Evolutionary conservation across 1,140 invertebrate species (phyloP).

Genomic region (Ptiloglossa arizonensis): DNA sequence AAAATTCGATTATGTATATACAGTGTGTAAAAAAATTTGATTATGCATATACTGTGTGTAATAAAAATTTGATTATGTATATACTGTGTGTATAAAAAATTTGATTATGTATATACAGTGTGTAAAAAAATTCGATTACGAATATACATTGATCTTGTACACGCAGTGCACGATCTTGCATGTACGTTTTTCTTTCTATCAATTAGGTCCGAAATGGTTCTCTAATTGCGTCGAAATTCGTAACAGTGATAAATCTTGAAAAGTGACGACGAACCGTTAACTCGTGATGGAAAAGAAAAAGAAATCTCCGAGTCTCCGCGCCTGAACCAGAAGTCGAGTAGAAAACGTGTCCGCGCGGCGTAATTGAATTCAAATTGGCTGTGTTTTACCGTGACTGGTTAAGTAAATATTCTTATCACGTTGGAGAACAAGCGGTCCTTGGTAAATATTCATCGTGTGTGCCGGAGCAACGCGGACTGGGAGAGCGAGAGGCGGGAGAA

Average conservation of each 20-base stretch:
- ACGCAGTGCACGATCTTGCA: too few relatives aligned
- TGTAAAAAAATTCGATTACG: too few relatives aligned
- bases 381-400: constrained; percentile 10
- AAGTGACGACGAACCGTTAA: neutral
- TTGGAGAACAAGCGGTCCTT: constrained; percentile 53
- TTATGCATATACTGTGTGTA: too few relatives aligned
- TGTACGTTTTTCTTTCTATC: too few relatives aligned
- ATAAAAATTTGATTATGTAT: too few relatives aligned
- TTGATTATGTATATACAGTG: too few relatives aligned
- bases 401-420: constrained; percentile 57
- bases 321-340: constrained; percentile 3
- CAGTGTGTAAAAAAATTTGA: too few relatives aligned
- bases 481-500: neutral
- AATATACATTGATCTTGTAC: too few relatives aligned
- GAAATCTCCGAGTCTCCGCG: too few relatives aligned
- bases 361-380: constrained; percentile 56
- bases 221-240: constrained; percentile 4
- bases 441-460: constrained; percentile 72
- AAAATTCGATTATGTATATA: too few relatives aligned
- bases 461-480: constrained; percentile 39
- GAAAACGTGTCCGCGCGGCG: constrained; percentile 16
- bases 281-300: neutral
- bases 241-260: constrained; percentile 11
- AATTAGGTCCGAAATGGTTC: constrained; percentile 7
- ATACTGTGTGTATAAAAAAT: too few relatives aligned